These are phyloP conservation scores for Butorides virescens DNA, from an alignment of 2,113 vertebrate genomes.

Conservation along the genomic window DNA sequence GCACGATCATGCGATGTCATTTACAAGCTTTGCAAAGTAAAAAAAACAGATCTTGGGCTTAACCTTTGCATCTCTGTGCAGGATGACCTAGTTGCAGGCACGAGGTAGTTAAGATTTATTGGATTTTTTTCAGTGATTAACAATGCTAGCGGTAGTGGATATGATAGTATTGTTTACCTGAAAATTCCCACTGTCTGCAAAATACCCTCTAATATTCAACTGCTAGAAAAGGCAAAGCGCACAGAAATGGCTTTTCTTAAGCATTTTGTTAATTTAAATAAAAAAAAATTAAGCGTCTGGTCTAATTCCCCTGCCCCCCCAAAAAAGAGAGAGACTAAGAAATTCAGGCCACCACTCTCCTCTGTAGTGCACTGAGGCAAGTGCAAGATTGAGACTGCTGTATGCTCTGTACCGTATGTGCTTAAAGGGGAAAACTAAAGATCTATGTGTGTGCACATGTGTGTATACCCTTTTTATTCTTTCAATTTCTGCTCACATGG, in stretches of 20 bases:
- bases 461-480: not conserved
- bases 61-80: conserved; percentile 56
- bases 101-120: not conserved
- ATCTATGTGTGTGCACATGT: not conserved
- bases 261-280: not conserved
- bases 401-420: not conserved
- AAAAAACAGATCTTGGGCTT: conserved; percentile 51
- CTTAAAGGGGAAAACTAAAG: not conserved
- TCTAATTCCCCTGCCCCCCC: not conserved
- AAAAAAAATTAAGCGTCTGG: not conserved
- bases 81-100: conserved; percentile 70
- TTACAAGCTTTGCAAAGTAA: conserved; percentile 70
- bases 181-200: not conserved
- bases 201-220: not conserved
- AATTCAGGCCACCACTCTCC: conserved; percentile 14
- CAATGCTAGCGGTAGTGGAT: not conserved
- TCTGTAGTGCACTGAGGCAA: not conserved
- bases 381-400: not conserved
- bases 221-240: not conserved
- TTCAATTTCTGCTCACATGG: not conserved
- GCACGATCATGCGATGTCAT: conserved; percentile 72
- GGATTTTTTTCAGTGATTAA: not conserved
- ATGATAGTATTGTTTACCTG: not conserved
- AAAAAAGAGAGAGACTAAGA: not conserved
- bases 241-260: not conserved